These are phyloP conservation scores for Elysia crispata DNA, from an alignment of 2,888 invertebrate genomes.

Conservation along the genomic window DNA sequence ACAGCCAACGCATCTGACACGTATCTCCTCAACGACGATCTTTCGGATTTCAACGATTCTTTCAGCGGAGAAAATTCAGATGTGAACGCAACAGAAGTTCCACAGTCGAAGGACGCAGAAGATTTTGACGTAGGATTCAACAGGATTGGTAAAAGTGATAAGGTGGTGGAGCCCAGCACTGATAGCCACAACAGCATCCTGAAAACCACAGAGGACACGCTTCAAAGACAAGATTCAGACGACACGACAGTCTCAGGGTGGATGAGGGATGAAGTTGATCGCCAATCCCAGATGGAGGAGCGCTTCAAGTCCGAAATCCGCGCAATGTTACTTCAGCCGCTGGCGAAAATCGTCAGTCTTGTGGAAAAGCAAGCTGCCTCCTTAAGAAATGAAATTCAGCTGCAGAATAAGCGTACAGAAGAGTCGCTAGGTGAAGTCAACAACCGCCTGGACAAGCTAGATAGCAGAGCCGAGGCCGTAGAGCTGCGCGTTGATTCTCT, in stretches of 20 bases:
- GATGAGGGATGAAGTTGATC: slow-evolving; percentile 33
- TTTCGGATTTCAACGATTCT: slow-evolving; percentile 18
- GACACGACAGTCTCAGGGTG: too few relatives aligned
- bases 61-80: slow-evolving; percentile 33
- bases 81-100: neutral
- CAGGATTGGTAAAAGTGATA: neutral
- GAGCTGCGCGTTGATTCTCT: slow-evolving; percentile 49
- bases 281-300: slow-evolving; percentile 43
- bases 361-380: slow-evolving; percentile 47
- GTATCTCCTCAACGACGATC: slow-evolving; percentile 3
- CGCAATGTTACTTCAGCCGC: slow-evolving; percentile 38
- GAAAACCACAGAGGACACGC: neutral
- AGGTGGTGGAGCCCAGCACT: neutral
- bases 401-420: slow-evolving; percentile 42
- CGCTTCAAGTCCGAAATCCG: slow-evolving; percentile 50
- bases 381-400: slow-evolving; percentile 47
- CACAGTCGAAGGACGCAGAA: neutral
- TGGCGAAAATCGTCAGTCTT: slow-evolving; percentile 46
- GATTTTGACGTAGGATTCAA: neutral
- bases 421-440: slow-evolving; percentile 7
- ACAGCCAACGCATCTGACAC: too few relatives aligned
- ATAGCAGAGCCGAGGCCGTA: slow-evolving; percentile 40
- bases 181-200: neutral
- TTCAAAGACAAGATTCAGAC: neutral
- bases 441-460: slow-evolving; percentile 27